These are phyloP conservation scores for Oceanodroma leucorhoa DNA, from an alignment of 2,797 vertebrate genomes.

Conservation along the genomic window DNA sequence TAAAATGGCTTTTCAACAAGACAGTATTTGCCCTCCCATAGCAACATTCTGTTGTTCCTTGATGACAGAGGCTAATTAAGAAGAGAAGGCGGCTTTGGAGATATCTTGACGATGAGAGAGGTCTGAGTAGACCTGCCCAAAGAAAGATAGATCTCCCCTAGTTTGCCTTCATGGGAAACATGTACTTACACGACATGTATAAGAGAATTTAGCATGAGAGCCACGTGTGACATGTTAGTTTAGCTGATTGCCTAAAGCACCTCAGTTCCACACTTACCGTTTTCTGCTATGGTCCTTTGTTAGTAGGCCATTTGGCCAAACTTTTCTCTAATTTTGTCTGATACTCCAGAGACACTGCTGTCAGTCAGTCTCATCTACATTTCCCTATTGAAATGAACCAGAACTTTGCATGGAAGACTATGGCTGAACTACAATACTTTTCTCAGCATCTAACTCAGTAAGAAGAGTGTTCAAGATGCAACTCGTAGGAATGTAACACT, in stretches of 20 bases:
- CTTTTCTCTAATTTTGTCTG: neutral
- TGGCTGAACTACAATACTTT: neutral
- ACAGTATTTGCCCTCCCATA: neutral
- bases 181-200: fast-evolving
- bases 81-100: neutral
- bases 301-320: neutral
- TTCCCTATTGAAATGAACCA: neutral
- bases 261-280: neutral
- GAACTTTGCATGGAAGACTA: neutral
- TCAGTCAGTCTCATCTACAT: neutral
- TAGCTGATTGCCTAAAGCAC: neutral
- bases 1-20: neutral
- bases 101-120: neutral
- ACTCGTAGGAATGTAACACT: neutral
- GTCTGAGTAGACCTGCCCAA: neutral
- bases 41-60: neutral
- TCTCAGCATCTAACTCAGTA: neutral
- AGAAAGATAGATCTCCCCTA: neutral
- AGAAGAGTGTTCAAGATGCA: neutral
- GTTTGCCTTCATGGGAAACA: neutral
- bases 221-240: fast-evolving
- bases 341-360: neutral
- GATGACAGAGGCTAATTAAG: neutral
- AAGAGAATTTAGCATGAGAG: neutral
- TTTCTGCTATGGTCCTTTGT: neutral